phyloP scores from a whole-genome alignment of 2,797 vertebrate genomes.

The Enteromius viviparus region DNA sequence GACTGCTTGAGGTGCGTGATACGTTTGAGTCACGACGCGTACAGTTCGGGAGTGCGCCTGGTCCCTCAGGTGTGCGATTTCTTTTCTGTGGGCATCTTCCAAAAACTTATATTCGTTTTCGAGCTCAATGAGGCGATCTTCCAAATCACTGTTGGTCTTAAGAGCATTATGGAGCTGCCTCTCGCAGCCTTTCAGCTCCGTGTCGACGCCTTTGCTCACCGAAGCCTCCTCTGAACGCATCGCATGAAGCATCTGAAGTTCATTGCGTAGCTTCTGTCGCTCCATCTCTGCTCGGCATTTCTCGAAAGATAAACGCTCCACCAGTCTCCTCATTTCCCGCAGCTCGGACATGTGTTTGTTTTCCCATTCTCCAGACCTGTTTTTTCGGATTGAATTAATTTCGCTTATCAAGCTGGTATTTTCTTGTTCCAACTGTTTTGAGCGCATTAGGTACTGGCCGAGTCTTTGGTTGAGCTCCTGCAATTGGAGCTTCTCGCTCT shows the following conservation, averaged over 20 bases:
- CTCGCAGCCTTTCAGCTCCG: slow-evolving; percentile 80
- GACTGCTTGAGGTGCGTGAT: slow-evolving; percentile 66
- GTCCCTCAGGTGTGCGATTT: slow-evolving; percentile 72
- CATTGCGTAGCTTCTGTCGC: slow-evolving; percentile 82
- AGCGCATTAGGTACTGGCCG: slow-evolving; percentile 83
- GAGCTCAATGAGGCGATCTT: slow-evolving; percentile 81
- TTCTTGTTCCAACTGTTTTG: slow-evolving; percentile 89
- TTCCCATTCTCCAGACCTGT: slow-evolving; percentile 62
- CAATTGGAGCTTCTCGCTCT: slow-evolving; percentile 86
- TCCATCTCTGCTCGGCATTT: slow-evolving; percentile 86
- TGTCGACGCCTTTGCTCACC: slow-evolving; percentile 78
- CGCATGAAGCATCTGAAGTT: slow-evolving; percentile 78
- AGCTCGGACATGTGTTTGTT: slow-evolving; percentile 76
- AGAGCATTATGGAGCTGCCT: slow-evolving; percentile 79
- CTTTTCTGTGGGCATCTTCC: slow-evolving; percentile 78
- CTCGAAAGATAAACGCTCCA: slow-evolving; percentile 83
- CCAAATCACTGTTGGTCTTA: slow-evolving; percentile 79
- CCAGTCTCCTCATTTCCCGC: slow-evolving; percentile 78
- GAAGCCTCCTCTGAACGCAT: slow-evolving; percentile 78
- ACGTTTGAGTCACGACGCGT: slow-evolving; percentile 66
- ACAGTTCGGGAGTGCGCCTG: slow-evolving; percentile 71
- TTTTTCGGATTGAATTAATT: slow-evolving; percentile 75
- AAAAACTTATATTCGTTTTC: slow-evolving; percentile 76
- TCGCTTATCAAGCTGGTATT: slow-evolving; percentile 82
- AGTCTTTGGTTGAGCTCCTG: slow-evolving; percentile 90